Evolutionary conservation across 2,888 invertebrate species (phyloP).

Genomic region (Drosophila cracens): DNA sequence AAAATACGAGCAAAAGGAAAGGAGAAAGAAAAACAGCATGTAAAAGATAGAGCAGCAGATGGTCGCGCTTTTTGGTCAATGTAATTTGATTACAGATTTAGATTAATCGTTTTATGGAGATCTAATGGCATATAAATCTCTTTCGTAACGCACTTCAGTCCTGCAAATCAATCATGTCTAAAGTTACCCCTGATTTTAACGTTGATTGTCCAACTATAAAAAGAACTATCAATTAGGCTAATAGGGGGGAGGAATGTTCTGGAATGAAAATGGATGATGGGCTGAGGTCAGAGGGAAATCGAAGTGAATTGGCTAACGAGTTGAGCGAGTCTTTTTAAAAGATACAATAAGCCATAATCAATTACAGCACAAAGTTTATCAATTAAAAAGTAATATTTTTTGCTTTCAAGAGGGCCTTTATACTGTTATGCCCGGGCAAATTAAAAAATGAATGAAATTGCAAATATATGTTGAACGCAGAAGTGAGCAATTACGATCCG

Average conservation of each 20-base stretch:
- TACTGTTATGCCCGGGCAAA: background rate
- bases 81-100: conserved; percentile 77
- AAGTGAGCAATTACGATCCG: background rate
- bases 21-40: conserved; percentile 9
- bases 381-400: background rate
- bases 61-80: conserved; percentile 45
- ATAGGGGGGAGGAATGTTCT: conserved; percentile 32
- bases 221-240: conserved; percentile 73
- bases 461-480: background rate
- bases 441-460: background rate
- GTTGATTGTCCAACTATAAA: conserved; percentile 21
- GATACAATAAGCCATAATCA: background rate
- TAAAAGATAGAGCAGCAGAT: conserved; percentile 12
- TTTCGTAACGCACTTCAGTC: conserved; percentile 27
- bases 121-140: conserved; percentile 70
- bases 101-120: conserved; percentile 74
- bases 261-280: conserved; percentile 4
- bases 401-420: background rate
- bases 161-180: conserved; percentile 69
- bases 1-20: conserved; percentile 43
- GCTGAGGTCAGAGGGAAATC: background rate
- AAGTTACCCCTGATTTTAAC: conserved; percentile 41
- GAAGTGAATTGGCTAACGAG: conserved; percentile 29
- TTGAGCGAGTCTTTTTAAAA: conserved; percentile 14
- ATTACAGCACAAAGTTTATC: conserved; percentile 4